Conservation (phyloP, 2,797 vertebrate genomes). For the Hephaestus fuliginosus region DNA sequence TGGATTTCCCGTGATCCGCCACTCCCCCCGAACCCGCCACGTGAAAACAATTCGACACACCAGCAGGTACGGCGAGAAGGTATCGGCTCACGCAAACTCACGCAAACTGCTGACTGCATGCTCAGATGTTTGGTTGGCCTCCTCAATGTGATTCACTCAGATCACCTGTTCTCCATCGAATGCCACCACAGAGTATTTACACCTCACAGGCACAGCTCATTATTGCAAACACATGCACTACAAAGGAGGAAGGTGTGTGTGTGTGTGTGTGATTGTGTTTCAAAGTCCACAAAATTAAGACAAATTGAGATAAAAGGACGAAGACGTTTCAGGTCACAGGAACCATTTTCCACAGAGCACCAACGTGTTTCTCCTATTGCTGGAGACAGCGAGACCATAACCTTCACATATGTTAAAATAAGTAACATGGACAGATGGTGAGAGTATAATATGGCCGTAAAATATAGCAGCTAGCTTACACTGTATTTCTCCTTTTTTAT, state of each 20-base stretch:
- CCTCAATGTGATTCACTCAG: conserved; percentile 48
- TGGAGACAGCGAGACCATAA: conserved; percentile 21
- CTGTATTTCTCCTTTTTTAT: conserved; percentile 18
- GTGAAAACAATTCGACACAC: conserved; percentile 73
- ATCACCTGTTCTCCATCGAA: conserved; percentile 67
- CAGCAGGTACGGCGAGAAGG: conserved; percentile 48
- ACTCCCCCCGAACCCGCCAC: conserved; percentile 32
- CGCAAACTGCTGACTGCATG: conserved; percentile 30
- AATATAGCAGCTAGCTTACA: conserved; percentile 27
- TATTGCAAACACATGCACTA: conserved; percentile 72
- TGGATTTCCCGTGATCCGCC: conserved; percentile 54
- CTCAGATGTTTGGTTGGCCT: conserved; percentile 18
- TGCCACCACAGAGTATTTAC: conserved; percentile 41
- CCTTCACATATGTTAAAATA: conserved; percentile 32
- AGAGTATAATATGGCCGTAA: conserved; percentile 19
- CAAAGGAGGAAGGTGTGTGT: not conserved
- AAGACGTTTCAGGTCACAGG: conserved; percentile 40
- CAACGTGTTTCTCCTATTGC: conserved; percentile 31
- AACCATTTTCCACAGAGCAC: conserved; percentile 9
- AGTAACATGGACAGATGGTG: not conserved
- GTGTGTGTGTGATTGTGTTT: conserved; percentile 5
- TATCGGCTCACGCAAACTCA: conserved; percentile 17
- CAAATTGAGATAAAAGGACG: conserved; percentile 47
- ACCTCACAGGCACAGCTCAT: conserved; percentile 38
- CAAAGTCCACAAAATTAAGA: conserved; percentile 19